These are phyloP conservation scores for Halcyon smyrnensis DNA, from an alignment of 2,797 vertebrate genomes.

Conservation along the genomic window DNA sequence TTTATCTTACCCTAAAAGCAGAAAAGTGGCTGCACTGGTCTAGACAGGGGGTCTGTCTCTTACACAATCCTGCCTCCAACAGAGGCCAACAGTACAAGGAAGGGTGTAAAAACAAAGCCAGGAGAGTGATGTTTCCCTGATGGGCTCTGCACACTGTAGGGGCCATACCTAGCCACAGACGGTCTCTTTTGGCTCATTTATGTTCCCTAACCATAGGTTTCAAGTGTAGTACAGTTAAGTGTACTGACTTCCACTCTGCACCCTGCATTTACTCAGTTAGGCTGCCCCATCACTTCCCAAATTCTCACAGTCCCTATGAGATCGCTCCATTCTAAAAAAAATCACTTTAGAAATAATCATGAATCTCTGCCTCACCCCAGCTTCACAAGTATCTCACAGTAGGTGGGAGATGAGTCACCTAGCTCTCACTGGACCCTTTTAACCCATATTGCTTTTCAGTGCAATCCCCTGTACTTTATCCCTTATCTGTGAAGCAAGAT, in stretches of 20 bases:
- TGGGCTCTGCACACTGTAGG: not conserved
- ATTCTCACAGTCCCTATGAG: not conserved
- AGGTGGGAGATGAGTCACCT: not conserved
- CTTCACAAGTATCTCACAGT: not conserved
- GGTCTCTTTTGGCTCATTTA: not conserved
- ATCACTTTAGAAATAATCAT: not conserved
- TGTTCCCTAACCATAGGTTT: not conserved
- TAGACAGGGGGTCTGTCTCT: not conserved
- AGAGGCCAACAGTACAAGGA: not conserved
- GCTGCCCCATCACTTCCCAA: not conserved
- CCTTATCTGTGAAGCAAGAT: not conserved
- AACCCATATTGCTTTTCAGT: not conserved
- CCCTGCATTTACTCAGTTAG: not conserved
- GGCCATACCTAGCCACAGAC: not conserved
- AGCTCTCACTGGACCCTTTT: not conserved
- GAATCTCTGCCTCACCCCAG: not conserved
- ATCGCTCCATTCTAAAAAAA: not conserved
- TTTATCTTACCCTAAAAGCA: not conserved
- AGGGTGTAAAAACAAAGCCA: not conserved
- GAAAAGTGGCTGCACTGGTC: not conserved
- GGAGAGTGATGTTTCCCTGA: not conserved
- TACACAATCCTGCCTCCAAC: not conserved
- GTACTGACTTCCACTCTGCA: not conserved
- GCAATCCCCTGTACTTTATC: not conserved
- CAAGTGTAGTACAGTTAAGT: not conserved